These are phyloP conservation scores for Muscidifurax raptorellus DNA, from an alignment of 1,140 invertebrate species.

Conservation along the genomic window DNA sequence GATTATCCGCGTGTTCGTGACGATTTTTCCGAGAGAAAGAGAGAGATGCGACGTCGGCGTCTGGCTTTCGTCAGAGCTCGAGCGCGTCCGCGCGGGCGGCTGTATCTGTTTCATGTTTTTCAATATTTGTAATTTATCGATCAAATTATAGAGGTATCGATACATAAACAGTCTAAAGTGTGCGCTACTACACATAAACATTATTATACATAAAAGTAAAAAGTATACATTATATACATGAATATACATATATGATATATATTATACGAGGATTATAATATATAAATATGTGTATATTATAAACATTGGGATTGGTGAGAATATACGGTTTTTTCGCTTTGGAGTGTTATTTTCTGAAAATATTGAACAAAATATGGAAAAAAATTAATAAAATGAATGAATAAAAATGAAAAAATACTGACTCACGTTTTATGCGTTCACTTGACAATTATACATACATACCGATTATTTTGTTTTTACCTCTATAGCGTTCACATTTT, in stretches of 20 bases:
- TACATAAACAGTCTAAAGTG: slow-evolving; percentile 75
- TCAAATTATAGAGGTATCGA: slow-evolving; percentile 75
- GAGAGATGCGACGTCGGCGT: too few species aligned
- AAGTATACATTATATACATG: slow-evolving; percentile 73
- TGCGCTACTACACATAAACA: slow-evolving; percentile 75
- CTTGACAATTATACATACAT: slow-evolving; percentile 52
- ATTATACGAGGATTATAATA: slow-evolving; percentile 67
- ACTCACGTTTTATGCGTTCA: background rate
- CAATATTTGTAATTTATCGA: slow-evolving; percentile 76
- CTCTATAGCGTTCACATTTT: background rate
- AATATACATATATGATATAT: slow-evolving; percentile 74
- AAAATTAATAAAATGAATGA: slow-evolving; percentile 76
- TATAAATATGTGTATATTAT: slow-evolving; percentile 70
- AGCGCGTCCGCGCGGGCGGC: slow-evolving; percentile 49
- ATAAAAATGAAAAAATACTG: slow-evolving; percentile 65
- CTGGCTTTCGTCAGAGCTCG: background rate
- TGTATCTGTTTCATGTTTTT: slow-evolving; percentile 76
- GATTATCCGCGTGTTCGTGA: background rate
- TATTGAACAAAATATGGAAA: slow-evolving; percentile 77
- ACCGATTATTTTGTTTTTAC: background rate
- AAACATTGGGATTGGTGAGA: slow-evolving; percentile 74
- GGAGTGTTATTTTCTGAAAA: slow-evolving; percentile 78
- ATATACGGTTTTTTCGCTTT: slow-evolving; percentile 76
- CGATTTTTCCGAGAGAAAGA: background rate
- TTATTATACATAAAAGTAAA: slow-evolving; percentile 74